Evolutionary conservation across 2,888 invertebrate species (phyloP).

Genomic region (Meghimatium bilineatum): DNA sequence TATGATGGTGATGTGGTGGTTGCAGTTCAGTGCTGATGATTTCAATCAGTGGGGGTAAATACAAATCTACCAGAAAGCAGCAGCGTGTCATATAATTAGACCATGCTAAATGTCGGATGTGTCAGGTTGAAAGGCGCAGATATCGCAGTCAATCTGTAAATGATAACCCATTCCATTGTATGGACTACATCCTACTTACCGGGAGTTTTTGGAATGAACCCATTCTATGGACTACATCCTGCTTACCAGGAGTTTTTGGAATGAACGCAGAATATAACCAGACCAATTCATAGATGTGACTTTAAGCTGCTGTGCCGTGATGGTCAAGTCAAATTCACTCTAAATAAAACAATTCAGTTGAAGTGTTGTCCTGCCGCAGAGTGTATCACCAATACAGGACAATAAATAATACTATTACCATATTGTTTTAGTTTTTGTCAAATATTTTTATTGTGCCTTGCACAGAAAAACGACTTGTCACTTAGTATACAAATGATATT

Average conservation of each 20-base stretch:
- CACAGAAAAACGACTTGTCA: neutral
- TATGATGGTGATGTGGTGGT: conserved; percentile 9
- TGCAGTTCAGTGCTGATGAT: conserved; percentile 34
- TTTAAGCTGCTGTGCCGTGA: neutral
- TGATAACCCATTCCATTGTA: too few relatives aligned
- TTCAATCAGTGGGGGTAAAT: neutral
- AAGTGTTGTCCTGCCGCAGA: neutral
- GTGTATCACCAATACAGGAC: neutral
- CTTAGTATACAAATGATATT: neutral
- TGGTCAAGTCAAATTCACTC: neutral
- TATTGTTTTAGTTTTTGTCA: neutral
- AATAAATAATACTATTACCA: neutral
- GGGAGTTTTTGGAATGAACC: too few relatives aligned
- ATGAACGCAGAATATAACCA: too few relatives aligned
- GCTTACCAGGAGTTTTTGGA: too few relatives aligned
- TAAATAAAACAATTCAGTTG: neutral
- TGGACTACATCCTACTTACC: too few relatives aligned
- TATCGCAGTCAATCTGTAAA: too few relatives aligned
- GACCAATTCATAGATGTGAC: neutral
- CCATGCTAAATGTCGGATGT: too few relatives aligned
- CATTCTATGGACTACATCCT: too few relatives aligned
- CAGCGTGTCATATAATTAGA: neutral
- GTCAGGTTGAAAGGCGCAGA: too few relatives aligned
- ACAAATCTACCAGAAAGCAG: neutral
- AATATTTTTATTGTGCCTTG: neutral